Conservation (phyloP, 2,797 vertebrate genomes). For the Micrastur ruficollis region DNA sequence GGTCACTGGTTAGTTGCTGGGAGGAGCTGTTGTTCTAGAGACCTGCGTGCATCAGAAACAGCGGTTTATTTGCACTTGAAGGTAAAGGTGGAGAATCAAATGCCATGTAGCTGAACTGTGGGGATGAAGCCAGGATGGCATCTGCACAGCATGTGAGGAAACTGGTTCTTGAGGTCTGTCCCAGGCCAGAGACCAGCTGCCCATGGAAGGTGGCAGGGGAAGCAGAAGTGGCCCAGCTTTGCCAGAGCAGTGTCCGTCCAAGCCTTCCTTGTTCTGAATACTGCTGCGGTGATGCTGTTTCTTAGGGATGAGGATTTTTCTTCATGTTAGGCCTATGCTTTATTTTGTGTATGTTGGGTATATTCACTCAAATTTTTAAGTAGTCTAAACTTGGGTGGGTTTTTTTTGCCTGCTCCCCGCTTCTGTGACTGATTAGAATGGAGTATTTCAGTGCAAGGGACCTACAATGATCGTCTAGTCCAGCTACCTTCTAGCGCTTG, state of each 20-base stretch:
- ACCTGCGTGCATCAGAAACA: background rate
- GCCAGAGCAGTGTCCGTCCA: background rate
- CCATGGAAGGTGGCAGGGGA: background rate
- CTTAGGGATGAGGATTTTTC: background rate
- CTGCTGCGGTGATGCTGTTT: accelerated
- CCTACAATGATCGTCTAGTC: too few species aligned
- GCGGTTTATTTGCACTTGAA: background rate
- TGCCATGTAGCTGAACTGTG: background rate
- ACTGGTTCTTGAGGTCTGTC: too few species aligned
- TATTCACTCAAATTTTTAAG: background rate
- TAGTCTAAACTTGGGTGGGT: background rate
- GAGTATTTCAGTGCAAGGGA: background rate
- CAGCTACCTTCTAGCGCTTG: background rate
- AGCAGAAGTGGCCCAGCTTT: background rate
- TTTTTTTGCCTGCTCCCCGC: background rate
- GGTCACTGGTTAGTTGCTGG: background rate
- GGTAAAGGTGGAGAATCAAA: background rate
- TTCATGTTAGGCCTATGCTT: background rate
- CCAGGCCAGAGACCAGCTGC: background rate
- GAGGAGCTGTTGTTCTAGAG: background rate
- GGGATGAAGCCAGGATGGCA: background rate
- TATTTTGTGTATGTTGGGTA: background rate
- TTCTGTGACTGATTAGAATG: background rate
- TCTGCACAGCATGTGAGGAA: background rate
- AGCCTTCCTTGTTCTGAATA: background rate